A percentile compares a stretch with the other conserved stretches of the same genome.
Conservation (phyloP, 2,113 vertebrate species). For the Upupa epops region DNA sequence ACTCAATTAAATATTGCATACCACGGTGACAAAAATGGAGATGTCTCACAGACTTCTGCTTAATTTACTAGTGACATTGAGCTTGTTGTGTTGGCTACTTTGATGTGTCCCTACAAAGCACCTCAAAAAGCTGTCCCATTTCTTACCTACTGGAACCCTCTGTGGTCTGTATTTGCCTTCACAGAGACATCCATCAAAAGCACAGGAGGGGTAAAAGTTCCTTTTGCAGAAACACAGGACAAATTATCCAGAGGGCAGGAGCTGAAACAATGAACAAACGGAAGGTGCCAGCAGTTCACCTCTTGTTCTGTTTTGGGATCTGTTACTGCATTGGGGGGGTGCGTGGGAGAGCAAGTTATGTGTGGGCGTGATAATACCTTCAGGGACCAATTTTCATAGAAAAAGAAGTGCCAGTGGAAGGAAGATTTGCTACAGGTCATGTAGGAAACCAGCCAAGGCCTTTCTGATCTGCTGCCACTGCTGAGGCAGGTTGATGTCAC, state of each 20-base stretch:
- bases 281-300: not conserved
- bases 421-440: not conserved
- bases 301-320: not conserved
- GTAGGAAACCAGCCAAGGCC: not conserved
- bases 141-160: not conserved
- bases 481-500: not conserved
- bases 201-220: not conserved
- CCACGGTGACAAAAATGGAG: not conserved
- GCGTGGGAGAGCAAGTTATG: not conserved
- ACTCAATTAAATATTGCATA: not conserved
- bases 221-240: not conserved
- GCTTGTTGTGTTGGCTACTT: not conserved
- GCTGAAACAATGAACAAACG: not conserved
- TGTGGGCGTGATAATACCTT: not conserved
- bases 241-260: not conserved
- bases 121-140: not conserved
- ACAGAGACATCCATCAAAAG: not conserved
- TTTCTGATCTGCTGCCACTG: not conserved
- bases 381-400: not conserved
- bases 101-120: not conserved
- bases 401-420: not conserved
- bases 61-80: not conserved
- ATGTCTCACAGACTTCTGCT: not conserved
- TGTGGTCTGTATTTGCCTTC: not conserved
- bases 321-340: not conserved